Percentiles rank a stretch among this genome's conserved stretches.
Evolutionary conservation across 2,888 invertebrate species (phyloP).

Genomic region (Thymelicus lineola): DNA sequence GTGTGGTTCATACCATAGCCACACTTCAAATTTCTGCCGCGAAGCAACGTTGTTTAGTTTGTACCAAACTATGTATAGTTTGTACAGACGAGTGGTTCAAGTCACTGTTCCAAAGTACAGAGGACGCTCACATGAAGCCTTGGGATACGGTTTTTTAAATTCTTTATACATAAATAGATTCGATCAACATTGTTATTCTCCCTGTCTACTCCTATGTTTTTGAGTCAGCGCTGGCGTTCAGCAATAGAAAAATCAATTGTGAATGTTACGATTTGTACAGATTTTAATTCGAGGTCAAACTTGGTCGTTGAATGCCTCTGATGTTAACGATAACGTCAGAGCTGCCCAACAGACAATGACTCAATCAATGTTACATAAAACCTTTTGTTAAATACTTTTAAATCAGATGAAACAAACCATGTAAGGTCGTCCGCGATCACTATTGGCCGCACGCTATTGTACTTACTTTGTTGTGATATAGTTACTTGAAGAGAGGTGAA

Average conservation of each 20-base stretch:
- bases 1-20: too few relatives aligned
- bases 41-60: too few relatives aligned
- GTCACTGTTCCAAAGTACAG: too few relatives aligned
- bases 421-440: slow-evolving; percentile 32
- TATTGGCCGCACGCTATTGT: slow-evolving; percentile 30
- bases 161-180: not conserved
- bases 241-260: not conserved
- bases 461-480: slow-evolving; percentile 31
- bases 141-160: too few relatives aligned
- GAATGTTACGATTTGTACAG: slow-evolving; percentile 12
- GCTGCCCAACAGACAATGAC: slow-evolving; percentile 1
- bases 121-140: too few relatives aligned
- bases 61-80: too few relatives aligned
- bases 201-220: not conserved
- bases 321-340: not conserved
- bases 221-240: not conserved
- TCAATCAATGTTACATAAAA: slow-evolving; percentile 15
- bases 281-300: not conserved
- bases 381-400: slow-evolving; percentile 24
- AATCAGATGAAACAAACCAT: slow-evolving; percentile 23
- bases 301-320: not conserved
- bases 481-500: slow-evolving; percentile 33
- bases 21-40: too few relatives aligned
- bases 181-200: not conserved
- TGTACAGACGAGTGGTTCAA: too few relatives aligned